A percentile compares a stretch with the other conserved stretches of the same genome.
Evolutionary conservation across 1,140 invertebrate genomes (phyloP).

Genomic region (Drosophila auraria): DNA sequence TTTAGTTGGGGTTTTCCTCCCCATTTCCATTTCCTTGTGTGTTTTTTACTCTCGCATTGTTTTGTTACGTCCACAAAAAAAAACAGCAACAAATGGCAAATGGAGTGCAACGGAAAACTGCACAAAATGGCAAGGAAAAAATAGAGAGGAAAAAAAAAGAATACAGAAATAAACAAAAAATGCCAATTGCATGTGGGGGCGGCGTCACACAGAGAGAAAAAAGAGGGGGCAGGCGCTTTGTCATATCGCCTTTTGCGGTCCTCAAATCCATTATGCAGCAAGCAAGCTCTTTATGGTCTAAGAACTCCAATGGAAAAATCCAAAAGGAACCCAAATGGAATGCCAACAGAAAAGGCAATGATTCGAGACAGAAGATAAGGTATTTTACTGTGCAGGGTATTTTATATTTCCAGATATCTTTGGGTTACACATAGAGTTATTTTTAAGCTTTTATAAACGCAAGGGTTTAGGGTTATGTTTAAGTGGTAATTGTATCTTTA

Average conservation of each 20-base stretch:
- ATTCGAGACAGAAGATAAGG: background rate
- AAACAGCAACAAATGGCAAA: constrained; percentile 75
- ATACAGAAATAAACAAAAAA: constrained; percentile 46
- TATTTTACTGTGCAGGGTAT: background rate
- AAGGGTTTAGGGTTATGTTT: background rate
- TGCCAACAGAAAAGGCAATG: too few species aligned
- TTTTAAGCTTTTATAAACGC: too few species aligned
- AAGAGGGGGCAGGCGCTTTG: background rate
- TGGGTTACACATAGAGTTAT: too few species aligned
- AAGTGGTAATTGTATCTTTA: background rate
- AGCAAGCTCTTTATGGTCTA: background rate
- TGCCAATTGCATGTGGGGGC: constrained; percentile 45
- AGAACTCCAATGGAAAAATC: background rate
- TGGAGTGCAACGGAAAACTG: constrained; percentile 32
- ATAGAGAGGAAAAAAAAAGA: constrained; percentile 19
- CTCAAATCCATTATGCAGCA: constrained; percentile 1
- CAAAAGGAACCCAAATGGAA: background rate
- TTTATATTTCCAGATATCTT: too few species aligned
- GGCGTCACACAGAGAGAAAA: constrained; percentile 14
- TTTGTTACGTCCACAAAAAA: constrained; percentile 68
- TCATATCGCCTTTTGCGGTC: background rate
- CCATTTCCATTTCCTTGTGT: constrained; percentile 37
- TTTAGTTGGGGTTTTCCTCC: constrained; percentile 22
- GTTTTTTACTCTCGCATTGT: constrained; percentile 55
- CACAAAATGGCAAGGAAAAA: constrained; percentile 15